A percentile compares a stretch with the other conserved stretches of the same genome.
These are phyloP conservation scores for Drosophila seguyi DNA, from an alignment of 1,140 invertebrate species.

Conservation along the genomic window DNA sequence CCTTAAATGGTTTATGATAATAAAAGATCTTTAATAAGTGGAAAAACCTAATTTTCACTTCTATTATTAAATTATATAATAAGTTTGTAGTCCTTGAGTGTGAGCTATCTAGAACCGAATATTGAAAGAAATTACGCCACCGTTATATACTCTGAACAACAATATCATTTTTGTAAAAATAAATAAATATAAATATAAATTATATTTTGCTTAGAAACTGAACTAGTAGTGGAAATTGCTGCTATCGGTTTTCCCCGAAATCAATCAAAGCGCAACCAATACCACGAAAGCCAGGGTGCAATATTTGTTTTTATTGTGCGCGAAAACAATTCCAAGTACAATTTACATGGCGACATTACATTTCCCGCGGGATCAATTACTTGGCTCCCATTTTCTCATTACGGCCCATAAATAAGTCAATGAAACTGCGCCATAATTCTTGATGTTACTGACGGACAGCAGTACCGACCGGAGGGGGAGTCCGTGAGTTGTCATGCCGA, in stretches of 20 bases:
- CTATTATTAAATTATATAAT: too few species aligned
- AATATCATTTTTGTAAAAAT: neutral
- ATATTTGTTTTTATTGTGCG: constrained; percentile 24
- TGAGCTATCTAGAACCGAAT: too few species aligned
- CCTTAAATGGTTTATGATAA: neutral
- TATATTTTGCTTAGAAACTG: too few species aligned
- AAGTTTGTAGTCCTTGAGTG: too few species aligned
- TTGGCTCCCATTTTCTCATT: constrained; percentile 38
- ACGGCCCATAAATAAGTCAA: constrained; percentile 52
- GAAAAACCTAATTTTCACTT: neutral
- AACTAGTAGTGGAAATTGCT: neutral
- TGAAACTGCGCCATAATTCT: constrained; percentile 36
- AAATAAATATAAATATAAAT: too few species aligned
- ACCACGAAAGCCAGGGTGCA: neutral
- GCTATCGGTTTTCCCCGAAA: neutral
- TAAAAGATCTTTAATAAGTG: neutral
- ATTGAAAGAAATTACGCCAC: neutral
- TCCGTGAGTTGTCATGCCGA: constrained; percentile 37
- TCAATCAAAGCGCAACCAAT: constrained; percentile 7
- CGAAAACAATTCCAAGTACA: constrained; percentile 31
- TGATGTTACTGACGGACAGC: constrained; percentile 14
- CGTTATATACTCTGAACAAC: neutral
- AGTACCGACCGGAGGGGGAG: neutral
- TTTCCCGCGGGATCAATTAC: constrained; percentile 34
- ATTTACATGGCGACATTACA: constrained; percentile 27